A percentile compares a stretch with the other conserved stretches of the same genome.
Evolutionary conservation across 2,113 vertebrate species (phyloP).

Genomic region (Rynchops niger): DNA sequence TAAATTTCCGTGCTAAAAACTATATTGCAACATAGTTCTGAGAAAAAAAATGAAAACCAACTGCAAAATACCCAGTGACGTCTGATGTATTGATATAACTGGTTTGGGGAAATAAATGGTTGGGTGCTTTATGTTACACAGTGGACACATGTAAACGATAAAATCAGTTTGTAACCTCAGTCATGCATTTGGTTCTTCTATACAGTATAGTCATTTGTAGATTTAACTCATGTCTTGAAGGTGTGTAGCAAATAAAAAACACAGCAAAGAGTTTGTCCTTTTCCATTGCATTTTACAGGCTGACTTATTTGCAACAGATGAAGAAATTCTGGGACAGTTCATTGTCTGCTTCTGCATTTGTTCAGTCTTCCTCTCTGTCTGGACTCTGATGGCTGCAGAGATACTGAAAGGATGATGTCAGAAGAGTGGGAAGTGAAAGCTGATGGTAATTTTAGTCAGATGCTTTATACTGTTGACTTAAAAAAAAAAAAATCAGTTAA

Average conservation of each 20-base stretch:
- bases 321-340: conserved; percentile 12
- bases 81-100: conserved; percentile 1
- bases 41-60: background rate
- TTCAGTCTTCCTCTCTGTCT: background rate
- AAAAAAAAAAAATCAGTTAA: background rate
- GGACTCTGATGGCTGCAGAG: background rate
- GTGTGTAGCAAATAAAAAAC: background rate
- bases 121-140: background rate
- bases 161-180: background rate
- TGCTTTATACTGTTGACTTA: background rate
- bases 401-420: background rate
- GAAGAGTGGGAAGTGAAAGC: conserved; percentile 27
- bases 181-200: background rate
- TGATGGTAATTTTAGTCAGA: background rate
- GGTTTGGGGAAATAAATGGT: background rate
- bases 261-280: background rate
- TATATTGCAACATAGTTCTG: conserved; percentile 39
- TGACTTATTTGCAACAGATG: background rate
- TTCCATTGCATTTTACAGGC: background rate
- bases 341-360: background rate
- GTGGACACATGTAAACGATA: background rate
- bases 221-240: background rate
- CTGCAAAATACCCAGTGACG: background rate
- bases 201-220: background rate
- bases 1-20: conserved; percentile 37